Evolutionary conservation across 2,797 vertebrate genomes (phyloP).

Genomic region (Dermochelys coriacea): DNA sequence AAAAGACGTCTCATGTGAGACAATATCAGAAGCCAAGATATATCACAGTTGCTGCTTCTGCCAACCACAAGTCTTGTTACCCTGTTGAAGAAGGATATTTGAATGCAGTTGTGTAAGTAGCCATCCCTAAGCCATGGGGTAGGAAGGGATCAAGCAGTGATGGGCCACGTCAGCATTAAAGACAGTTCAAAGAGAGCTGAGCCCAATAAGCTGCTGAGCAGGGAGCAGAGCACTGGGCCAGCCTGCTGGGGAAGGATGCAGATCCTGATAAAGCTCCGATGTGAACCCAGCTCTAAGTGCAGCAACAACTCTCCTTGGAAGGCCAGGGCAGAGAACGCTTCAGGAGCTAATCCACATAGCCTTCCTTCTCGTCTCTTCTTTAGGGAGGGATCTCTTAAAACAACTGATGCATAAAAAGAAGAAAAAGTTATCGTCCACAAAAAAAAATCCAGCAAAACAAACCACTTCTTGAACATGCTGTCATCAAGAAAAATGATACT

Average conservation of each 20-base stretch:
- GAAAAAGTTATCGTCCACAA: background rate
- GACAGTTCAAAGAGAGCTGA: background rate
- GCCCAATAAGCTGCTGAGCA: fast-evolving
- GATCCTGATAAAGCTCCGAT: background rate
- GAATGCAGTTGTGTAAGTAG: too few relatives aligned
- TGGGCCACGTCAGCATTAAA: fast-evolving
- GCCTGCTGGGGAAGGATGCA: fast-evolving
- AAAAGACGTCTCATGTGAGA: too few relatives aligned
- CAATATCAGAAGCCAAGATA: too few relatives aligned
- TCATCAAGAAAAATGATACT: conserved; percentile 83
- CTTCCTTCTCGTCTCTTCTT: background rate
- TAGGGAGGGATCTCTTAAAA: background rate
- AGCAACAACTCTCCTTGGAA: background rate
- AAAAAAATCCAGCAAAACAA: conserved; percentile 29
- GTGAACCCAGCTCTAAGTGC: background rate
- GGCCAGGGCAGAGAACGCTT: background rate
- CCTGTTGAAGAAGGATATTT: too few relatives aligned
- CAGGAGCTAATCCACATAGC: background rate
- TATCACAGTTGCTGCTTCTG: too few relatives aligned
- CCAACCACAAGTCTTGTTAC: too few relatives aligned
- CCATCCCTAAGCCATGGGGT: too few relatives aligned
- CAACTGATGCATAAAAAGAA: background rate
- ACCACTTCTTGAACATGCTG: conserved; percentile 62
- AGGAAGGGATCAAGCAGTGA: fast-evolving
- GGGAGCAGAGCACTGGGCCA: background rate